Evolutionary conservation across 2,797 vertebrate species (phyloP).

Genomic region (Phyllotis vaccarum): DNA sequence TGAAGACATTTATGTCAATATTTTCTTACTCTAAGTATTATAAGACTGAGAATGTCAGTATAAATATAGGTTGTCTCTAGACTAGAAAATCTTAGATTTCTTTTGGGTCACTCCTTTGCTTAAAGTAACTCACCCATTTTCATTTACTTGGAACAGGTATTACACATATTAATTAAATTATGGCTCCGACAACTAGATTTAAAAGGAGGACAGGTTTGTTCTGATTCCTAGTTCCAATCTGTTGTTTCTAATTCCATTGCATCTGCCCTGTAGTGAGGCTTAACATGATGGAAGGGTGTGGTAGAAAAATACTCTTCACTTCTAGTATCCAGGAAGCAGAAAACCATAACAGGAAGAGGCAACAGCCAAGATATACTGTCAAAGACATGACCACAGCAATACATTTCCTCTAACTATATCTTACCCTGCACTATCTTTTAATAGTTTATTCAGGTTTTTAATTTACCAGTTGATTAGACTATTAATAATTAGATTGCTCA

Average conservation of each 20-base stretch:
- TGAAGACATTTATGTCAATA: neutral
- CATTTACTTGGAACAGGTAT: neutral
- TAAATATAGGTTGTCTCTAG: neutral
- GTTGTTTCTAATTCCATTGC: neutral
- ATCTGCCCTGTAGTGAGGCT: neutral
- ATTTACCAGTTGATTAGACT: neutral
- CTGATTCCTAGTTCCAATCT: neutral
- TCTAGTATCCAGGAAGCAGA: neutral
- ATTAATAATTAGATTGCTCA: neutral
- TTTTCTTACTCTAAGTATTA: conserved; percentile 9
- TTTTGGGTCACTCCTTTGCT: neutral
- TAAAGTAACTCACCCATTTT: neutral
- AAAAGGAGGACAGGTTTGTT: neutral
- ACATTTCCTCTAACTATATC: neutral
- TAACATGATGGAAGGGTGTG: neutral
- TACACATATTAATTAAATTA: neutral
- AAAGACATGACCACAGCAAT: neutral
- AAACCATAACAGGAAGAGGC: neutral
- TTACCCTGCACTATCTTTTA: neutral
- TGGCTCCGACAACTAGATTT: neutral
- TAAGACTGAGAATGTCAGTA: neutral
- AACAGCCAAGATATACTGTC: neutral
- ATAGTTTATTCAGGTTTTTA: neutral
- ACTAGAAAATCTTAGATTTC: neutral
- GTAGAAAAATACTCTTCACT: neutral